phyloP scores from a whole-genome alignment of 2,113 vertebrate genomes.

The Mus spicilegus region DNA sequence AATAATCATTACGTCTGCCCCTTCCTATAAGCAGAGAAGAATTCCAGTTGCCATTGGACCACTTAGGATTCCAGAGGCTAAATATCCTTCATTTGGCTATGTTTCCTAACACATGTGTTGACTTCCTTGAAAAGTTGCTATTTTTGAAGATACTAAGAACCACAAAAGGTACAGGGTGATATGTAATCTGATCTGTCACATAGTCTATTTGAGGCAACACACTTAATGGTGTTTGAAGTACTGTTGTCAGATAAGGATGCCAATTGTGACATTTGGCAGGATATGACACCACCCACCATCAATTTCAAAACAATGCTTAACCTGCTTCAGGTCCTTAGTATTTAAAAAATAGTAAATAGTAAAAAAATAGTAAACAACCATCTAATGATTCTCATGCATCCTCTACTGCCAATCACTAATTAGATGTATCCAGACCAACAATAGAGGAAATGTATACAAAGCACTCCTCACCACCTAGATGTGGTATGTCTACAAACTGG shows the following conservation, averaged over 20 bases:
- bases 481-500: too few species aligned
- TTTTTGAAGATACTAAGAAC: background rate
- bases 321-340: too few species aligned
- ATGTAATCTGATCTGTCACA: background rate
- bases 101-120: background rate
- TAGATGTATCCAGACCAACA: background rate
- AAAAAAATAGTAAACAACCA: too few species aligned
- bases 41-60: background rate
- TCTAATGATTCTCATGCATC: background rate
- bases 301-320: background rate
- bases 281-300: background rate
- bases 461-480: background rate
- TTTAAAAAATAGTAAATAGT: too few species aligned
- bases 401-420: background rate
- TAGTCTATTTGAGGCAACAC: background rate
- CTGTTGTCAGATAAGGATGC: background rate
- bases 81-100: background rate
- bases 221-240: background rate
- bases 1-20: background rate
- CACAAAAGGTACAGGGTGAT: background rate
- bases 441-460: background rate
- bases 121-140: background rate
- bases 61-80: background rate
- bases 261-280: background rate
- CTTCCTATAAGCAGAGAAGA: background rate